Evolutionary conservation across 2,888 invertebrate species (phyloP), one percentile per base, ranked within the genome.

Genomic region (Ferdinandea cuprea): DNA sequence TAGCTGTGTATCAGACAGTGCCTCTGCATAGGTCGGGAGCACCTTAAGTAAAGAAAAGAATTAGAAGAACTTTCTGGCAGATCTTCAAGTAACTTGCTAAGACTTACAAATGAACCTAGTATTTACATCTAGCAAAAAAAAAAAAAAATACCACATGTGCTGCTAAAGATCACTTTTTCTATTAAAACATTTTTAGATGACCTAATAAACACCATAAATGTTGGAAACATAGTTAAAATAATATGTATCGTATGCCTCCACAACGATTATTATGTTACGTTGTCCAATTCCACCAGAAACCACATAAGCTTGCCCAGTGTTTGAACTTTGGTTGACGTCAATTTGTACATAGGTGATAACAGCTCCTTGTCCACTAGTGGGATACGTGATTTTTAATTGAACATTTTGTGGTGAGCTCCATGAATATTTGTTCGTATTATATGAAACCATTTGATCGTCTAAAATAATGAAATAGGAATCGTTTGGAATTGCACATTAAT

Each of bases 251-350:
- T 58, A 54, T 5, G 86, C 85, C 66, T 87, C 86, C 7, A 88
- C 66, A 19, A 85, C 50, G 21, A 86, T 52, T 5, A 17, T 28
- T 37, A 87, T 85, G 7, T 4, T 25, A 1, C 85, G 73, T 6
- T 85, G 69, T n/a, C 86, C 86, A 59, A 87, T 85, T 32, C 87
- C 88, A 21, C 88, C 87, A 1, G 77, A 11, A 7, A 73, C 25
- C 1, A 87, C 83, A 65, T 85, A 86, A 7, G 85, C 87, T 37
- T 65, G 17, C 7, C 87, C 87, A n/a, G 69, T 5, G 13, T 69
- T 69, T 5, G 85, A 85, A 52, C 85, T 86, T 52, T 88, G 87
- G 28, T 86, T 66, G 3, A 87, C 86, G n/a, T 69, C 8, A 28
- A 88, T 72, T 52, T 86, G 78, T 8, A 86, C 35, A 5, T 4